Percentiles rank a stretch among this genome's conserved stretches.
These are phyloP conservation scores for Agelastica alni DNA, from an alignment of 2,888 invertebrate species.

Conservation along the genomic window DNA sequence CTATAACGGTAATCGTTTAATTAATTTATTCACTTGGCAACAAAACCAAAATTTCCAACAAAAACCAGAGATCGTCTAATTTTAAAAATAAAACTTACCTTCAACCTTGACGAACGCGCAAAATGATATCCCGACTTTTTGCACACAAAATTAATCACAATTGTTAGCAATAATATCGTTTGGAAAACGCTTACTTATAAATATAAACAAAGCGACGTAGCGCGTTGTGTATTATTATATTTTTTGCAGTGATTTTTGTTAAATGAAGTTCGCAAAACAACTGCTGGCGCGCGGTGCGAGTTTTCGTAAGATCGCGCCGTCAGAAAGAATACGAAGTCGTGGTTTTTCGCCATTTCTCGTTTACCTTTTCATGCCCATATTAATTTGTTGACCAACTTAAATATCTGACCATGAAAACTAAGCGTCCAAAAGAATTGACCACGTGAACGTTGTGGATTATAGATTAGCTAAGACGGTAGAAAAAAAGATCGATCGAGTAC, in stretches of 20 bases:
- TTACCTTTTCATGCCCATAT: slow-evolving; percentile 31
- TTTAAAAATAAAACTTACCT: slow-evolving; percentile 21
- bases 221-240: neutral
- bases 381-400: slow-evolving; percentile 31
- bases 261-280: slow-evolving; percentile 29
- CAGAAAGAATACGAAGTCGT: slow-evolving; percentile 25
- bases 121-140: slow-evolving; percentile 2
- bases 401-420: slow-evolving; percentile 39
- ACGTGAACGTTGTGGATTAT: slow-evolving; percentile 3
- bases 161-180: neutral
- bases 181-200: neutral
- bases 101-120: slow-evolving; percentile 6
- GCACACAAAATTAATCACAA: neutral
- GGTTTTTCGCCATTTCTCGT: slow-evolving; percentile 28
- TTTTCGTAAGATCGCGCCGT: slow-evolving; percentile 27
- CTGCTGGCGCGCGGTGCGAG: slow-evolving; percentile 28
- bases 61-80: slow-evolving; percentile 12
- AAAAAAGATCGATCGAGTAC: no score
- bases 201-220: slow-evolving; percentile 3
- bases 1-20: no score
- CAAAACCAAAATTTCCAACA: slow-evolving; percentile 7
- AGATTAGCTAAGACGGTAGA: no score
- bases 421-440: slow-evolving; percentile 27
- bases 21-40: no score
- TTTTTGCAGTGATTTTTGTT: slow-evolving; percentile 27